These are phyloP conservation scores for Mesorhabditis belari DNA, from an alignment of 2,888 invertebrate species.

Conservation along the genomic window DNA sequence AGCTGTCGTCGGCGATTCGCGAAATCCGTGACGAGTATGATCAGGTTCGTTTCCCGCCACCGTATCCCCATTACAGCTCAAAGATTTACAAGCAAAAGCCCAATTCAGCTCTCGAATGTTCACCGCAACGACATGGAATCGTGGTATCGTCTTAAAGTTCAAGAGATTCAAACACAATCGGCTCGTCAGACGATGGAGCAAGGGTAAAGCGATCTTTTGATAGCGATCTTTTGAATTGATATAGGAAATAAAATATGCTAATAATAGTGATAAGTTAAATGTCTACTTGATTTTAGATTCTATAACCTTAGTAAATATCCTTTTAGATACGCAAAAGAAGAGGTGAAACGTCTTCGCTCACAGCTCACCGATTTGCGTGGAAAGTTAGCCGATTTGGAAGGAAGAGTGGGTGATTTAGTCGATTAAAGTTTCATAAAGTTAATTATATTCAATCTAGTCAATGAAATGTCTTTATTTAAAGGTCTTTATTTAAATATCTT, in stretches of 20 bases:
- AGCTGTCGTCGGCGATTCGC: slow-evolving; percentile 56
- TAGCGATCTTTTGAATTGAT: background rate
- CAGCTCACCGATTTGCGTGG: slow-evolving; percentile 55
- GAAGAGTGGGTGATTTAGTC: slow-evolving; percentile 42
- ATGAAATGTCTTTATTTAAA: too few species aligned
- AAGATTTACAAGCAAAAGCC: background rate
- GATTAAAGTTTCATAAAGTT: slow-evolving; percentile 42
- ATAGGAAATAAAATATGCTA: background rate
- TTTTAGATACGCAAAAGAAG: slow-evolving; percentile 54
- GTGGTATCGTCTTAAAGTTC: slow-evolving; percentile 58
- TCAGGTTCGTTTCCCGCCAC: slow-evolving; percentile 44
- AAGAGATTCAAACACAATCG: slow-evolving; percentile 58
- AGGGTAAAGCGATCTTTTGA: slow-evolving; percentile 20
- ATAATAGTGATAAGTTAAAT: too few species aligned
- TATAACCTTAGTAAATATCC: background rate
- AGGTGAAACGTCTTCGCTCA: slow-evolving; percentile 55
- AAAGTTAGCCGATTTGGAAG: slow-evolving; percentile 57
- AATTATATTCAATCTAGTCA: too few species aligned
- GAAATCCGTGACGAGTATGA: slow-evolving; percentile 59
- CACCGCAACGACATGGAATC: slow-evolving; percentile 57
- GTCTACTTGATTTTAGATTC: background rate
- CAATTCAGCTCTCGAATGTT: slow-evolving; percentile 45
- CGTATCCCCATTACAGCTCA: too few species aligned
- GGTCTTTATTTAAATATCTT: too few species aligned
- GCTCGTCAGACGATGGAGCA: slow-evolving; percentile 56